These are phyloP conservation scores for Nesidiocoris tenuis DNA, from an alignment of 2,888 invertebrate genomes.

Conservation along the genomic window DNA sequence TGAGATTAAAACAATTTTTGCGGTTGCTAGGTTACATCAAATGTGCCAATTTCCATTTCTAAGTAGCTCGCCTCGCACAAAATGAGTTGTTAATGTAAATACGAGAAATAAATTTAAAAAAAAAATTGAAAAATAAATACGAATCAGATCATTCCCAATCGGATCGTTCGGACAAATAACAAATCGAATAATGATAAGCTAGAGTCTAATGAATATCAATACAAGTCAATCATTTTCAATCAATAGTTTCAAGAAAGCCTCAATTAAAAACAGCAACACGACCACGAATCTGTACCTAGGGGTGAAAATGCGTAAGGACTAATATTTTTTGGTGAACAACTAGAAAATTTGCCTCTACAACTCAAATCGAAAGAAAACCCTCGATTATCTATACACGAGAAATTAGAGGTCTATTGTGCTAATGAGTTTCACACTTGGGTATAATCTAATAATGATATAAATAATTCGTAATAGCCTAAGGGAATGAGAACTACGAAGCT, in stretches of 20 bases:
- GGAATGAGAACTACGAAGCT: slow-evolving; percentile 14
- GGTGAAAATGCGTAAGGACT: slow-evolving; percentile 10
- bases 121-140: too few relatives aligned
- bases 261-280: slow-evolving; percentile 33
- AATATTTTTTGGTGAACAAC: background rate
- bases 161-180: too few relatives aligned
- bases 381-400: slow-evolving; percentile 20
- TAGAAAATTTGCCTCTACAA: slow-evolving; percentile 19
- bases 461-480: slow-evolving; percentile 18
- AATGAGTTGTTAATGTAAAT: too few relatives aligned
- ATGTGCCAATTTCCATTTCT: too few relatives aligned
- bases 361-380: too few relatives aligned
- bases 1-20: too few relatives aligned
- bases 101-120: too few relatives aligned
- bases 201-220: background rate
- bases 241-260: slow-evolving; percentile 21
- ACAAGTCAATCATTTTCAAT: slow-evolving; percentile 14
- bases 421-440: slow-evolving; percentile 18
- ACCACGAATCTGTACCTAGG: slow-evolving; percentile 26
- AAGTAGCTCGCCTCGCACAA: too few relatives aligned
- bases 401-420: slow-evolving; percentile 19
- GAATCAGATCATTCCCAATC: too few relatives aligned
- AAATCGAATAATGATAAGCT: too few relatives aligned
- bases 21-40: too few relatives aligned
- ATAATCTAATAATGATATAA: slow-evolving; percentile 7